Conservation (phyloP, 2,113 vertebrate species). For the Heterochromis multidens region DNA sequence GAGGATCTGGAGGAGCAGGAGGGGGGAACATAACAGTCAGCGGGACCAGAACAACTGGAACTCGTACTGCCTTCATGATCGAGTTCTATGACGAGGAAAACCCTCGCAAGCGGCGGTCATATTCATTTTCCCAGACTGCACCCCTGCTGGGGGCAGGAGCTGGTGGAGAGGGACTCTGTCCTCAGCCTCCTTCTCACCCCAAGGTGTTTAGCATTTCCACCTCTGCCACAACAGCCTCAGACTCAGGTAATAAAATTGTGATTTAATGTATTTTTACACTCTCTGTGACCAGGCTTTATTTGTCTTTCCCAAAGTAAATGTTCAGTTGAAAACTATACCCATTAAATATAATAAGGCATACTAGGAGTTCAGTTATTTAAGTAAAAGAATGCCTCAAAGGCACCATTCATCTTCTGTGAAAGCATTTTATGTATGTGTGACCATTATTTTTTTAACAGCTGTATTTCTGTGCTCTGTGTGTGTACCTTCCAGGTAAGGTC, state of each 20-base stretch:
- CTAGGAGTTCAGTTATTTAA: neutral
- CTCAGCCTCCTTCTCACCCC: slow-evolving; percentile 80
- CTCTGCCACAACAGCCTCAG: slow-evolving; percentile 56
- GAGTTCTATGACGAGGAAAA: slow-evolving; percentile 92
- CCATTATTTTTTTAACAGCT: neutral
- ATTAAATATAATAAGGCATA: neutral
- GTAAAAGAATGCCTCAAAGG: neutral
- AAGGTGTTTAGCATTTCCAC: slow-evolving; percentile 77
- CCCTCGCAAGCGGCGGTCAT: slow-evolving; percentile 89
- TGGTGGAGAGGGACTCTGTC: slow-evolving; percentile 81
- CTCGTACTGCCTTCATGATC: slow-evolving; percentile 91
- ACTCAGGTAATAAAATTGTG: slow-evolving; percentile 45
- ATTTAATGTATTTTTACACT: neutral
- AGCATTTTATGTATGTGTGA: neutral
- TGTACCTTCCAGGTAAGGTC: slow-evolving; percentile 71
- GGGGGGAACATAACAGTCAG: slow-evolving; percentile 19
- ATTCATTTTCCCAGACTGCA: slow-evolving; percentile 91
- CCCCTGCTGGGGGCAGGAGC: slow-evolving; percentile 66
- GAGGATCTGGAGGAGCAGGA: slow-evolving; percentile 32
- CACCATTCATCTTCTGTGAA: neutral
- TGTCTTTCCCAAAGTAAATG: neutral
- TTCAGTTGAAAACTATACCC: neutral
- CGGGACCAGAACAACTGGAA: slow-evolving; percentile 53
- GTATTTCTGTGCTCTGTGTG: neutral
- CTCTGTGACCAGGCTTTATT: neutral